Conservation (phyloP, 2,888 invertebrate genomes). For the Heliconius charithonia region DNA sequence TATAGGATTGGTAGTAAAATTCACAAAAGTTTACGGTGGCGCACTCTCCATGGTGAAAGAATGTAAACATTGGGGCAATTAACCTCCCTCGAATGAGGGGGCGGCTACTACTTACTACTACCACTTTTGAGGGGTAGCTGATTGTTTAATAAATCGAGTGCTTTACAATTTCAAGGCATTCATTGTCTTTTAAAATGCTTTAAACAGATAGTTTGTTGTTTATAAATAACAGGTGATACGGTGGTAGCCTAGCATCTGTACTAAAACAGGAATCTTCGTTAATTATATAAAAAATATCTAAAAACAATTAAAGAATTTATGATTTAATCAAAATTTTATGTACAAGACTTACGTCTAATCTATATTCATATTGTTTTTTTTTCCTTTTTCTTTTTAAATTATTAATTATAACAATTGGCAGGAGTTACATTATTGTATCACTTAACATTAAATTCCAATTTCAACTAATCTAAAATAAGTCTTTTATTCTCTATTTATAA, state of each 20-base stretch:
- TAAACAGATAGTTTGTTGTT: not conserved
- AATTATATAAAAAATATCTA: too few species aligned
- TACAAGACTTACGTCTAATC: too few species aligned
- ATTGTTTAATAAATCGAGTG: conserved; percentile 30
- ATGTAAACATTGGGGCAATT: conserved; percentile 68
- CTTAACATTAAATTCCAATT: too few species aligned
- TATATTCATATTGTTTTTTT: too few species aligned
- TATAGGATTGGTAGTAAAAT: conserved; percentile 53
- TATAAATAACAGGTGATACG: conserved; percentile 3
- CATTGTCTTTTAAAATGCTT: conserved; percentile 11
- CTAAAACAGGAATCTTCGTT: not conserved
- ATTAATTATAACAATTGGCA: not conserved
- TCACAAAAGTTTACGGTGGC: conserved; percentile 42
- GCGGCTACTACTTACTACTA: conserved; percentile 35
- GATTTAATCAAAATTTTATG: too few species aligned
- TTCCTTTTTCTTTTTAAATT: too few species aligned
- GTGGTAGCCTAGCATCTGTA: not conserved
- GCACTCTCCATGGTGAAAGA: conserved; percentile 79
- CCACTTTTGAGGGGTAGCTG: conserved; percentile 35
- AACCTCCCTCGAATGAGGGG: conserved; percentile 43
- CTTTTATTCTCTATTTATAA: too few species aligned
- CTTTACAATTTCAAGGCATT: conserved; percentile 24
- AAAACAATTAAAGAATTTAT: not conserved
- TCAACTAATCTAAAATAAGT: too few species aligned
- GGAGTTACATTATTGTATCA: not conserved